phyloP scores from a whole-genome alignment of 2,888 invertebrate species.

The Sceliomorpha sp. region DNA sequence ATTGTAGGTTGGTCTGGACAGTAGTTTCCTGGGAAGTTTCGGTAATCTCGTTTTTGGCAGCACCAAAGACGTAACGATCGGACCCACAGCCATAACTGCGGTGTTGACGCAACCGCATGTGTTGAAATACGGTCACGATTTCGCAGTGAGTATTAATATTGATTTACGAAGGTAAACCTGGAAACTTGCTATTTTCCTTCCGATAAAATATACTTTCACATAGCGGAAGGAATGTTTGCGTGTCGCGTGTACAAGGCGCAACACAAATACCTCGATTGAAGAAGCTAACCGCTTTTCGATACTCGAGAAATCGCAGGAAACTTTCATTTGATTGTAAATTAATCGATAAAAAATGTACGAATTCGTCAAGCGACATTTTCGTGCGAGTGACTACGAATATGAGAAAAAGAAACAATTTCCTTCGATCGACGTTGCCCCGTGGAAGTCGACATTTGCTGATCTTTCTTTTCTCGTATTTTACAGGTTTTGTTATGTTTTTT shows the following conservation, averaged over 20 bases:
- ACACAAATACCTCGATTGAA: too few species aligned
- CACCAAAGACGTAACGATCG: slow-evolving; percentile 82
- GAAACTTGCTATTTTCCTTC: background rate
- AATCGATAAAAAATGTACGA: too few species aligned
- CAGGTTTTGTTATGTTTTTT: slow-evolving; percentile 82
- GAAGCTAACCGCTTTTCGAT: too few species aligned
- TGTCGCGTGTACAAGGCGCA: too few species aligned
- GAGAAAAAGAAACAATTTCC: too few species aligned
- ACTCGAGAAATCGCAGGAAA: too few species aligned
- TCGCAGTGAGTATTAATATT: slow-evolving; percentile 74
- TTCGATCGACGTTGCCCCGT: too few species aligned
- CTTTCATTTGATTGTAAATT: too few species aligned
- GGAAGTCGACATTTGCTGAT: too few species aligned
- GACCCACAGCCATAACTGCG: slow-evolving; percentile 85
- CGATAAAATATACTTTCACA: background rate
- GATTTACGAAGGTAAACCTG: slow-evolving; percentile 2
- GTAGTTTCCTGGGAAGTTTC: slow-evolving; percentile 83
- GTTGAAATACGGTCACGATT: slow-evolving; percentile 73
- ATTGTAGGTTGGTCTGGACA: slow-evolving; percentile 83
- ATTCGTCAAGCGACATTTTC: too few species aligned
- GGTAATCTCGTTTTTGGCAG: slow-evolving; percentile 83
- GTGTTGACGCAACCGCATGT: slow-evolving; percentile 82
- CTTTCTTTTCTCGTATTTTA: slow-evolving; percentile 71
- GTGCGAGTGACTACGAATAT: too few species aligned
- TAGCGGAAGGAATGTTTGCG: background rate